Percentiles rank a stretch among this genome's conserved stretches.
Conservation (phyloP, 1,140 invertebrate genomes). For the Drosophila nannoptera region DNA sequence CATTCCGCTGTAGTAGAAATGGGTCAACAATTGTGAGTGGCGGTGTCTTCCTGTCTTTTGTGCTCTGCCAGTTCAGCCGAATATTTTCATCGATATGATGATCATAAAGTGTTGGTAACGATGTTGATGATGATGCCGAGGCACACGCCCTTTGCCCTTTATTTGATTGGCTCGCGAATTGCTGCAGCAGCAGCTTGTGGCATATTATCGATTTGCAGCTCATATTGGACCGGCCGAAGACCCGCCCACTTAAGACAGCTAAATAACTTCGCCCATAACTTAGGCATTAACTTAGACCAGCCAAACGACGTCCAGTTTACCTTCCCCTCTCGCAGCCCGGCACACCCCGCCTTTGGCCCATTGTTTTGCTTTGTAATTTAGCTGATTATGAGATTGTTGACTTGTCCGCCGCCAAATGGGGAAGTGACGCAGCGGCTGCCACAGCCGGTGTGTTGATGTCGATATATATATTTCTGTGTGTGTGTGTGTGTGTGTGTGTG, state of each 20-base stretch:
- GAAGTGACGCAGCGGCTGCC: constrained; percentile 26
- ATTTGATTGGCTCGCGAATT: constrained; percentile 66
- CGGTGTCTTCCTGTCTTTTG: constrained; percentile 53
- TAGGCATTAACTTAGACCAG: neutral
- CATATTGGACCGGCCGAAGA: constrained; percentile 27
- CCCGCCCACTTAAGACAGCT: constrained; percentile 26
- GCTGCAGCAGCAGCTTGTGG: constrained; percentile 51
- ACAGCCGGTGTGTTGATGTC: constrained; percentile 20
- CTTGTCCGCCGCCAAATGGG: constrained; percentile 43
- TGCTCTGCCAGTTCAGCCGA: constrained; percentile 8
- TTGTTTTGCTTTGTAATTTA: constrained; percentile 67
- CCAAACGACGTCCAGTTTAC: constrained; percentile 9
- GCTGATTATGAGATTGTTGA: constrained; percentile 77
- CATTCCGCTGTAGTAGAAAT: constrained; percentile 68
- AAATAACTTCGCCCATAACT: constrained; percentile 26
- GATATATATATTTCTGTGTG: neutral
- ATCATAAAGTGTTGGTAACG: constrained; percentile 28
- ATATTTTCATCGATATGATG: constrained; percentile 1
- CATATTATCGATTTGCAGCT: constrained; percentile 37
- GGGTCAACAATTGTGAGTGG: constrained; percentile 69
- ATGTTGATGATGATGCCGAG: constrained; percentile 31
- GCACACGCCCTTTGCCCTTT: constrained; percentile 49
- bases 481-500: constrained; percentile 9
- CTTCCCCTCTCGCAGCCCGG: constrained; percentile 1
- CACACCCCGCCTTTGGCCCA: neutral